A percentile compares a stretch with the other conserved stretches of the same genome.
Evolutionary conservation across 2,888 invertebrate genomes (phyloP).

Genomic region (Spisula subtruncata): DNA sequence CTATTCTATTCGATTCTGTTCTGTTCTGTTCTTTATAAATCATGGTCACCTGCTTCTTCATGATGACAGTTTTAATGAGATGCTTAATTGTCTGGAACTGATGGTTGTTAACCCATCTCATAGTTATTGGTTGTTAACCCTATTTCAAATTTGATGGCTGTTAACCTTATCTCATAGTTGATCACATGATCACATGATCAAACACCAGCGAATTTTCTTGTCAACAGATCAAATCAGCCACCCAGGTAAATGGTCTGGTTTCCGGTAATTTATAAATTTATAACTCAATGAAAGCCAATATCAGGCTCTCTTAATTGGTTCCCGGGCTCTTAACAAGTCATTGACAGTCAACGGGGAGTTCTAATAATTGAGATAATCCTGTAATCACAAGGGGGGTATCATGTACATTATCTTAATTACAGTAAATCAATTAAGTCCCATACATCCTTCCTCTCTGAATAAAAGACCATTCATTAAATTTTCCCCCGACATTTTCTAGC

Average conservation of each 20-base stretch:
- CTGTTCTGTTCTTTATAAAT: neutral
- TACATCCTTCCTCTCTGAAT: neutral
- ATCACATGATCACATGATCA: too few relatives aligned
- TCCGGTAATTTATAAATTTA: neutral
- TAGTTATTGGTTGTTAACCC: neutral
- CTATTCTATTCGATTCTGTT: too few relatives aligned
- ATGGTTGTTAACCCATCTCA: slow-evolving; percentile 27
- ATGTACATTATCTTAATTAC: neutral
- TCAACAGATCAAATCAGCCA: slow-evolving; percentile 15
- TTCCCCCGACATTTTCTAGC: neutral
- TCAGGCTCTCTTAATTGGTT: neutral
- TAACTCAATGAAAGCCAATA: neutral
- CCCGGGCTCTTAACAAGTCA: neutral
- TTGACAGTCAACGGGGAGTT: neutral
- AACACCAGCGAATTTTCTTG: neutral
- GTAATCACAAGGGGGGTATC: neutral
- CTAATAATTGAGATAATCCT: slow-evolving; percentile 19
- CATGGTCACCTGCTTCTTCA: neutral
- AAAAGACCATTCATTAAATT: neutral
- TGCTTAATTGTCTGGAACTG: slow-evolving; percentile 10
- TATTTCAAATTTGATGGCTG: too few relatives aligned
- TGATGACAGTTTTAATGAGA: slow-evolving; percentile 23
- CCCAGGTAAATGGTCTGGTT: neutral
- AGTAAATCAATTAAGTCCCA: slow-evolving; percentile 13
- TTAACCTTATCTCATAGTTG: neutral